Percentiles rank a stretch among this genome's conserved stretches.
phyloP scores from a whole-genome alignment of 2,888 invertebrate species.

The Agrochola circellaris region DNA sequence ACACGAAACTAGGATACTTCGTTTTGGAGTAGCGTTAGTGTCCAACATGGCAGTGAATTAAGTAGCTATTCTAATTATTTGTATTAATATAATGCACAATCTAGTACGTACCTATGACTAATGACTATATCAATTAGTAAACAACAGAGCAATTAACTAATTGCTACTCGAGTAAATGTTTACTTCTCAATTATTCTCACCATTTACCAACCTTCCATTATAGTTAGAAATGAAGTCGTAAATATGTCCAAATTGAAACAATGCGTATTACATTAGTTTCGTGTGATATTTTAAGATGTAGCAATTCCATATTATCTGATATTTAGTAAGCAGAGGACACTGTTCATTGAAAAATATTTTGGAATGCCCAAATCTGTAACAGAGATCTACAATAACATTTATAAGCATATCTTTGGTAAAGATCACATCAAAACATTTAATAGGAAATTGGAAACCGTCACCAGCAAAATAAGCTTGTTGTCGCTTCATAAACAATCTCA shows the following conservation, averaged over 20 bases:
- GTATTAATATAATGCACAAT: constrained; percentile 7
- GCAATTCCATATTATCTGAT: not conserved
- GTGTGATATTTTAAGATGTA: constrained; percentile 29
- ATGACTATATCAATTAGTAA: constrained; percentile 44
- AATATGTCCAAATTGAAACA: constrained; percentile 29
- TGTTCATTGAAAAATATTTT: not conserved
- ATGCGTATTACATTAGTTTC: constrained; percentile 7
- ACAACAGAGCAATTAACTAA: constrained; percentile 40
- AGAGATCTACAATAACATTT: not conserved
- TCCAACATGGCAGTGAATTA: not conserved
- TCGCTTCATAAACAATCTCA: constrained; percentile 38
- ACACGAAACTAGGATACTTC: not conserved
- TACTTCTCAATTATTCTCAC: constrained; percentile 43
- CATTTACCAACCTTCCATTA: constrained; percentile 15
- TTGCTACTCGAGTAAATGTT: constrained; percentile 42
- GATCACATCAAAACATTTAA: constrained; percentile 26
- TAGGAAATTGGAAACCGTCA: constrained; percentile 37
- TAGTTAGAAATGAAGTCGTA: constrained; percentile 28
- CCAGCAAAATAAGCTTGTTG: constrained; percentile 10
- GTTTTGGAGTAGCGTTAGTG: not conserved
- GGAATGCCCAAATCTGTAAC: not conserved
- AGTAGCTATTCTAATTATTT: not conserved
- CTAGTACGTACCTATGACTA: constrained; percentile 24
- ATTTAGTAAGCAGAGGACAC: not conserved
- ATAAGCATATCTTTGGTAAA: not conserved